These are phyloP conservation scores for Anoura caudifer DNA, from an alignment of 2,113 vertebrate species.

Conservation along the genomic window DNA sequence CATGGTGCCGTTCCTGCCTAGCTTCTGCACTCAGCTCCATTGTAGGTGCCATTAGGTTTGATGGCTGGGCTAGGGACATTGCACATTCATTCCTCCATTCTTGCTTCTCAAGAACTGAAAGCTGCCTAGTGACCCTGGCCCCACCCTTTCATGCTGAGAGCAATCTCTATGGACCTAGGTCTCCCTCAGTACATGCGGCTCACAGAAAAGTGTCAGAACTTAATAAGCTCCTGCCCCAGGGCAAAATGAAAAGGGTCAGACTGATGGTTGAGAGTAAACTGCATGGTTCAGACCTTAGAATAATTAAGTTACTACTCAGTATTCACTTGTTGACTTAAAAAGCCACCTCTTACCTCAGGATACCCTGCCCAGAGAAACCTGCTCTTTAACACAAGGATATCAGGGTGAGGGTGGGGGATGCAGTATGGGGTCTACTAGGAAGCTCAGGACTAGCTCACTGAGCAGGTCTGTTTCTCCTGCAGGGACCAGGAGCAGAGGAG, in stretches of 20 bases:
- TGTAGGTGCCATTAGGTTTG: background rate
- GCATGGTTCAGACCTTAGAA: background rate
- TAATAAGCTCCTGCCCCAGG: background rate
- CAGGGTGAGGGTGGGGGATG: background rate
- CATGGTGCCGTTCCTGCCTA: rapidly evolving
- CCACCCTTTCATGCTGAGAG: background rate
- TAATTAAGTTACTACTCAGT: background rate
- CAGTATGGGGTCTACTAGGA: background rate
- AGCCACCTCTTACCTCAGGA: background rate
- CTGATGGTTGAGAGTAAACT: background rate
- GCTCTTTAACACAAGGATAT: background rate
- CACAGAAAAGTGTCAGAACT: background rate
- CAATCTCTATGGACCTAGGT: background rate
- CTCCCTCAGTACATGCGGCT: background rate
- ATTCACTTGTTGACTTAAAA: background rate
- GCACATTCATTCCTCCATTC: background rate
- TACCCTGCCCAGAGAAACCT: background rate
- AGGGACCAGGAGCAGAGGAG: background rate
- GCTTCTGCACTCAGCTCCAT: background rate
- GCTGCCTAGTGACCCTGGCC: background rate
- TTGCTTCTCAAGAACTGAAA: background rate
- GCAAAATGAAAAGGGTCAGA: background rate
- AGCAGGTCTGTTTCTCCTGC: background rate
- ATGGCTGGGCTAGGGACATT: background rate
- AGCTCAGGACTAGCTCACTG: background rate